A percentile compares a stretch with the other conserved stretches of the same genome.
Conservation (phyloP, 2,797 vertebrate genomes). For the Acanthis flammea region DNA sequence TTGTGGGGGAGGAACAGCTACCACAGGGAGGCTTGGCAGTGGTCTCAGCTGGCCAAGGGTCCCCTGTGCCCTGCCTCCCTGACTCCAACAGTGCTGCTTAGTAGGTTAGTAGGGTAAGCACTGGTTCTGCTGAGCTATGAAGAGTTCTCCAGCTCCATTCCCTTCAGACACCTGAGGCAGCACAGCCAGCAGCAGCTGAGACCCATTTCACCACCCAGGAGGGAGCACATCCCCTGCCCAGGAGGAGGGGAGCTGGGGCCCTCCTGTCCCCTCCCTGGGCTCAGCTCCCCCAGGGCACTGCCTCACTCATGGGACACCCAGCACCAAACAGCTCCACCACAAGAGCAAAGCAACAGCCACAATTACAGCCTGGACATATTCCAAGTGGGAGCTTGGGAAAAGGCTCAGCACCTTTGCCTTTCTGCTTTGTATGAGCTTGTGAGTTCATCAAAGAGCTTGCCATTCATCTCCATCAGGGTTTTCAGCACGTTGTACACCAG, state of each 20-base stretch:
- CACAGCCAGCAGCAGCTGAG: not conserved
- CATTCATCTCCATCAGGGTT: constrained; percentile 98
- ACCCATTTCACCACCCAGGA: not conserved
- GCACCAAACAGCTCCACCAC: not conserved
- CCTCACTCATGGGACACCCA: rapidly evolving
- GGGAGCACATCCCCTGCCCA: not conserved
- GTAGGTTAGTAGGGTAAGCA: not conserved
- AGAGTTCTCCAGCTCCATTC: not conserved
- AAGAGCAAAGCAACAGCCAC: not conserved
- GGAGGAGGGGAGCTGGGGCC: not conserved
- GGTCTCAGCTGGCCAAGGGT: not conserved
- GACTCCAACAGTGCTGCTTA: not conserved
- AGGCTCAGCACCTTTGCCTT: constrained; percentile 82
- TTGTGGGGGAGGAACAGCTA: not conserved
- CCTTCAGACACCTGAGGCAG: not conserved
- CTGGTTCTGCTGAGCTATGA: not conserved
- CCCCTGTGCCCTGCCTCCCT: not conserved
- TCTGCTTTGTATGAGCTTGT: constrained; percentile 95
- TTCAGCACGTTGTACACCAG: constrained; percentile 97
- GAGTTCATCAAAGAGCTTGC: constrained; percentile 93
- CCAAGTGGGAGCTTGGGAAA: not conserved
- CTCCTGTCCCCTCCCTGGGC: rapidly evolving
- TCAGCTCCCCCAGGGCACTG: not conserved
- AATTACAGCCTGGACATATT: rapidly evolving
- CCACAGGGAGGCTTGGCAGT: not conserved